Evolutionary conservation across 2,113 vertebrate species (phyloP), one percentile per base, ranked within the genome.

Genomic region (Atlantisia rogersi): DNA sequence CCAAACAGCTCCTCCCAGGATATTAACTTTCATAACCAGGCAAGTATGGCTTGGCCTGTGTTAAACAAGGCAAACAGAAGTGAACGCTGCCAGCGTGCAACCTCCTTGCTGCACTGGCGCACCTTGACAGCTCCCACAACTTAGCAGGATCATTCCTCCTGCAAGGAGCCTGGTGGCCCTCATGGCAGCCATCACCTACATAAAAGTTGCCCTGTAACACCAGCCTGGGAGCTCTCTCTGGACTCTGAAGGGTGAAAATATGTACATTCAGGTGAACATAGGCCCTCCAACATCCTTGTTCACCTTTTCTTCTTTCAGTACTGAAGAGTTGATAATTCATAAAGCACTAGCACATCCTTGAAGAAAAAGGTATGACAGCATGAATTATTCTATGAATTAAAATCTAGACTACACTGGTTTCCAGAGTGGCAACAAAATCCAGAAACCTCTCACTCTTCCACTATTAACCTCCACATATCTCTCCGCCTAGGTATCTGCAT

Each of bases 171-270:
- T 39, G 21, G 16, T 55, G n/a, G 46, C 16, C 26, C 79, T 40
- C 0, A 0, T 5, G 42, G 24, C 75, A 75, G 56, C 10, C 7
- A 9, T 1, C 40, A 32, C 1, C 0, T 16, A 29, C 2, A 10
- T 2, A 35, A 76, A 64, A 78, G 22, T 16, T 62, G 53, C 3
- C 25, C 39, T 35, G 50, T 8, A 63, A 56, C 5, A 44, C 53
- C 56, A 32, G 29, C 17, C 35, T n/a, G 59, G 12, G 24, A 93
- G 39, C 35, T 86, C n/a, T 39, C 56, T 2, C 18, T 39, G 56
- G 15, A 37, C 44, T 55, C n/a, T 7, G 44, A 4, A 1, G 13
- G 17, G 6, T 31, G 18, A 88, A 42, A 60, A 65, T 13, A 67
- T 16, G 20, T 2, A 40, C 21, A 9, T 28, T 44, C 28, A 5